Evolutionary conservation across 2,888 invertebrate genomes (phyloP).

Genomic region (Rhopalosiphum nymphaeae): DNA sequence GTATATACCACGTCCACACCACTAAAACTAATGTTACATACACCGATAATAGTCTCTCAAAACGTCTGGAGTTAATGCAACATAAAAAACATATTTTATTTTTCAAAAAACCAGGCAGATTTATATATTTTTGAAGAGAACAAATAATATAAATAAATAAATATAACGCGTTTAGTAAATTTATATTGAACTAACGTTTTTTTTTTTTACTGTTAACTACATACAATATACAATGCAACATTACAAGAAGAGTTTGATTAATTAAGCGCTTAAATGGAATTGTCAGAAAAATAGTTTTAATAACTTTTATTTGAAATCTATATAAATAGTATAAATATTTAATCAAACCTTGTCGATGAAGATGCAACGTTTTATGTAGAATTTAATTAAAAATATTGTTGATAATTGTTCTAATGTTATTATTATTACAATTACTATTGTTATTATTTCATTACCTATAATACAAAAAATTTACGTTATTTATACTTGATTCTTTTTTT

Average conservation of each 20-base stretch:
- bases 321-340: not conserved
- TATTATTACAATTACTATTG: not conserved
- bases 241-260: not conserved
- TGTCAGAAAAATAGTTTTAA: not conserved
- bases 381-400: not conserved
- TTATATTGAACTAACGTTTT: not conserved
- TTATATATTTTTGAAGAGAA: not conserved
- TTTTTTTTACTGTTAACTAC: not conserved
- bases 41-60: not conserved
- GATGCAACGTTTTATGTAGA: not conserved
- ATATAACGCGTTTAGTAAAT: not conserved
- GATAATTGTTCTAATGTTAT: not conserved
- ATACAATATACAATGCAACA: not conserved
- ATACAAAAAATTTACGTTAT: not conserved
- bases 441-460: not conserved
- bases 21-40: not conserved
- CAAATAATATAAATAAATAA: not conserved
- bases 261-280: not conserved
- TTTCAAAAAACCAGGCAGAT: not conserved
- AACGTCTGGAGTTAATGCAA: not conserved
- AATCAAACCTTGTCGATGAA: not conserved
- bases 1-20: not conserved
- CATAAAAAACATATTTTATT: not conserved
- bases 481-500: constrained; percentile 6
- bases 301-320: not conserved